A percentile compares a stretch with the other conserved stretches of the same genome.
Evolutionary conservation across 2,797 vertebrate genomes (phyloP).

Genomic region (Enteromius paludinosus): DNA sequence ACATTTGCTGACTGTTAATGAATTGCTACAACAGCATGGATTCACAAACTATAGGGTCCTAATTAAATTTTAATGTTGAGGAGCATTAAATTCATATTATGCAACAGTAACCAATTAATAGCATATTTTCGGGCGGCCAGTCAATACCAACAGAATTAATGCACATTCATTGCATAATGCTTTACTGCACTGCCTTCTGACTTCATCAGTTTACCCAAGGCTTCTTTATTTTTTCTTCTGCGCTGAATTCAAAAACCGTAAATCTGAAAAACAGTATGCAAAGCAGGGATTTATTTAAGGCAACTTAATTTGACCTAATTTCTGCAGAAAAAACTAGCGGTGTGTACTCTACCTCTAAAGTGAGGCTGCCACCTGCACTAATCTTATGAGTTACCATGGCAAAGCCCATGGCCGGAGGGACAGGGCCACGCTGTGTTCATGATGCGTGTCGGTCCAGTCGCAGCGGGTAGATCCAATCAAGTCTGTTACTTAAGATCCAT

Average conservation of each 20-base stretch:
- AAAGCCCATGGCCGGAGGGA: slow-evolving; percentile 40
- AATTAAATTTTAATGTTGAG: neutral
- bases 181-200: slow-evolving; percentile 1
- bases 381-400: slow-evolving; percentile 50
- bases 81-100: neutral
- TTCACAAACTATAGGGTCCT: neutral
- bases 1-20: slow-evolving; percentile 14
- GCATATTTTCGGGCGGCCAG: neutral
- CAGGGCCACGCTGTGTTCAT: slow-evolving; percentile 14
- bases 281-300: slow-evolving; percentile 8
- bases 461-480: slow-evolving; percentile 23
- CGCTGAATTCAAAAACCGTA: neutral
- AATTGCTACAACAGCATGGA: neutral
- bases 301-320: slow-evolving; percentile 11
- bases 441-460: slow-evolving; percentile 3
- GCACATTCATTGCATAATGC: neutral
- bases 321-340: neutral
- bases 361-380: slow-evolving; percentile 27
- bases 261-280: neutral
- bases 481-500: slow-evolving; percentile 38
- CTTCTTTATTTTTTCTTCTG: neutral
- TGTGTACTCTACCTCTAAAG: slow-evolving; percentile 28
- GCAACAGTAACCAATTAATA: slow-evolving; percentile 2
- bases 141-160: slow-evolving; percentile 33
- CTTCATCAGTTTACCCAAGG: slow-evolving; percentile 1